phyloP scores from a whole-genome alignment of 30 jellyfish, hydroid and myxozoan species.

The Nemopilema nomurai region DNA sequence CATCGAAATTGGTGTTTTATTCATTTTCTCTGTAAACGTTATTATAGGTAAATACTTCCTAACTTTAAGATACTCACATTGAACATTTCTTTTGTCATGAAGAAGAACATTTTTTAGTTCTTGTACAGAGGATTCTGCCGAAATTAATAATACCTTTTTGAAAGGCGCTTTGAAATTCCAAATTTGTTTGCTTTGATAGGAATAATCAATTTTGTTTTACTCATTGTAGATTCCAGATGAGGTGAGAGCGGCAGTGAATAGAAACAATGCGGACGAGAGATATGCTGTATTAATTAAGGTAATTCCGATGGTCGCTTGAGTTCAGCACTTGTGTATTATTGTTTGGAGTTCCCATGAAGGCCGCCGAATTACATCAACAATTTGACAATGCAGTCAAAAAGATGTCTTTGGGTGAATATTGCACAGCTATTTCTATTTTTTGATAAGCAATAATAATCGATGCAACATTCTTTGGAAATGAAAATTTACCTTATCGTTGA shows the following conservation, averaged over 20 bases:
- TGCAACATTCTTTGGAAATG: no score
- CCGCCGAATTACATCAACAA: no score
- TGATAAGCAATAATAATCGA: no score
- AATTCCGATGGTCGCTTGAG: no score
- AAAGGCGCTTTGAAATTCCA: background rate
- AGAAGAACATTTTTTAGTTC: background rate
- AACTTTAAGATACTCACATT: no score
- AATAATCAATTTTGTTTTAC: background rate
- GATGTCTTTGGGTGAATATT: no score
- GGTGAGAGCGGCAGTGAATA: slow-evolving; percentile 82
- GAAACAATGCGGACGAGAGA: slow-evolving; percentile 81
- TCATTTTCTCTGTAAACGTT: background rate
- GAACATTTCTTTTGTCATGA: background rate
- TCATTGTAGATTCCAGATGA: slow-evolving; percentile 69
- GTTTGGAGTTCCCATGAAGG: no score
- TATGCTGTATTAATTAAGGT: slow-evolving; percentile 58
- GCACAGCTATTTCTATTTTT: no score
- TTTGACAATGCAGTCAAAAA: no score
- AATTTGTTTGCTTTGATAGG: background rate
- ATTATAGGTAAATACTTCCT: background rate
- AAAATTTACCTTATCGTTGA: no score
- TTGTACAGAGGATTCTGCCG: background rate
- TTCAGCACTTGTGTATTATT: no score
- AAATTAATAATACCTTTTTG: background rate
- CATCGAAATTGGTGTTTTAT: background rate